A percentile compares a stretch with the other conserved stretches of the same genome.
phyloP scores from a whole-genome alignment of 2,113 vertebrate genomes.

The Myrmophylax atrothorax region DNA sequence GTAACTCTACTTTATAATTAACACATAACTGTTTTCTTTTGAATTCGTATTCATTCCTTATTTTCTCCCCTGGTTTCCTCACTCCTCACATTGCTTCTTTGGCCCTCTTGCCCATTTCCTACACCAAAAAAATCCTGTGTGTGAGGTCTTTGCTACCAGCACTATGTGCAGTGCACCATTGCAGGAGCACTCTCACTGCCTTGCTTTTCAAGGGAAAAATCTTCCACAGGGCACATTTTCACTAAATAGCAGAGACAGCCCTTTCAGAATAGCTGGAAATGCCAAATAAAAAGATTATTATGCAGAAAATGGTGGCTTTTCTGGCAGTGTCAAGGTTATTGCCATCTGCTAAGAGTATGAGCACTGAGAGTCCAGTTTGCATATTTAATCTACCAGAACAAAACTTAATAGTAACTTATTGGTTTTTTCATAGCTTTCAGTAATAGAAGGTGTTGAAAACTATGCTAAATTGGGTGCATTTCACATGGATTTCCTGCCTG shows the following conservation, averaged over 20 bases:
- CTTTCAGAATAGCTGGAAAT: neutral
- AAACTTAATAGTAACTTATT: neutral
- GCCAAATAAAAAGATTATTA: neutral
- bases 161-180: neutral
- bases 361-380: neutral
- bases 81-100: neutral
- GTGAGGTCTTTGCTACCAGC: neutral
- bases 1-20: neutral
- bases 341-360: neutral
- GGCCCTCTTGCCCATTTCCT: neutral
- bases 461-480: neutral
- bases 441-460: neutral
- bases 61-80: neutral
- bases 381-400: neutral
- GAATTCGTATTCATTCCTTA: neutral
- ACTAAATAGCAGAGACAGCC: neutral
- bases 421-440: neutral
- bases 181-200: neutral
- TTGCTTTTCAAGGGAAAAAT: neutral
- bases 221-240: neutral
- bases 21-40: neutral
- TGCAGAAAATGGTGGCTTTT: neutral
- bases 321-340: neutral
- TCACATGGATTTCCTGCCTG: neutral
- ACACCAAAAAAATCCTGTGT: neutral